phyloP scores from a whole-genome alignment of 2,113 vertebrate species.

The Falcunculus frontatus region DNA sequence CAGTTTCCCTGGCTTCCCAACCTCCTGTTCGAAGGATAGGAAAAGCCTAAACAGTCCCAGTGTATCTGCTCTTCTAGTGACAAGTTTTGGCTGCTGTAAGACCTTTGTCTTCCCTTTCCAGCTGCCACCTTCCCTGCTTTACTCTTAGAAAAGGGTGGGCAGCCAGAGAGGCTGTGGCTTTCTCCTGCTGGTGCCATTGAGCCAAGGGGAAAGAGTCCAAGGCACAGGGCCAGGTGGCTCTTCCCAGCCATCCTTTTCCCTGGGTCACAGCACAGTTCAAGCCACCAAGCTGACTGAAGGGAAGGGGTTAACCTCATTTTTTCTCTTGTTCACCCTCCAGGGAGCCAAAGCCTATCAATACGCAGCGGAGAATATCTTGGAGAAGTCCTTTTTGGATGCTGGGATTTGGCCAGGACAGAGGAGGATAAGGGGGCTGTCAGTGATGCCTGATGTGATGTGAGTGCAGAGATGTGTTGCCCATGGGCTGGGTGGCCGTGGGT shows the following conservation, averaged over 20 bases:
- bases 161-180: neutral
- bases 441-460: neutral
- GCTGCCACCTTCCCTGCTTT: neutral
- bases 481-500: neutral
- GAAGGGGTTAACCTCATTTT: neutral
- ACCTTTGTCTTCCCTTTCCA: neutral
- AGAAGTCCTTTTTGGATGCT: neutral
- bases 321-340: neutral
- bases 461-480: accelerated
- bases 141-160: neutral
- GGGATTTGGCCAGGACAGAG: neutral
- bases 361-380: neutral
- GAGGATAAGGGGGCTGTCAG: neutral
- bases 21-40: neutral
- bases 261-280: neutral
- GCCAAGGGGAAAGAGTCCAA: neutral
- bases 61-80: neutral
- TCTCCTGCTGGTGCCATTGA: neutral
- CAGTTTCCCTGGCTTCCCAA: neutral
- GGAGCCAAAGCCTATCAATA: neutral
- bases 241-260: neutral
- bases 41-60: neutral
- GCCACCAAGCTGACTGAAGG: neutral
- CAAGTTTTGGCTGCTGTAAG: neutral
- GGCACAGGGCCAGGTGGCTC: neutral